phyloP scores from a whole-genome alignment of 2,113 vertebrate species.

The Nyctereutes procyonoides region DNA sequence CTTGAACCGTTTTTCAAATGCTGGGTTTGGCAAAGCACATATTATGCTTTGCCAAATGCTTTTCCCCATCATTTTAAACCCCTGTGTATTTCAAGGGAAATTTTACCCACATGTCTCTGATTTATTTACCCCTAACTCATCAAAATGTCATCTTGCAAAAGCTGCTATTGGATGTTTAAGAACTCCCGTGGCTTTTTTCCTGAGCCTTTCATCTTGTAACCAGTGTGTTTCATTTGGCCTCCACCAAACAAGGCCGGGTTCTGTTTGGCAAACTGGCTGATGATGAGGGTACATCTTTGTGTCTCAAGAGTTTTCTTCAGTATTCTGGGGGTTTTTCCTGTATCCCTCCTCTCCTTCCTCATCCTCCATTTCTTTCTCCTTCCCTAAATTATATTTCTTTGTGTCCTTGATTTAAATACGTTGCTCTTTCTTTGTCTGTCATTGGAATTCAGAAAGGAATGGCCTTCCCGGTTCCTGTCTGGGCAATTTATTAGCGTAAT shows the following conservation, averaged over 20 bases:
- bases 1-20: slow-evolving; percentile 35
- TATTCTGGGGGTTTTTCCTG: not conserved
- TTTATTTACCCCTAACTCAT: slow-evolving; percentile 66
- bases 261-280: not conserved
- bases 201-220: slow-evolving; percentile 27
- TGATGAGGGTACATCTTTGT: not conserved
- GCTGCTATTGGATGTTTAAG: slow-evolving; percentile 40
- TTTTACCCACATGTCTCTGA: slow-evolving; percentile 47
- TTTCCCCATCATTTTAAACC: slow-evolving; percentile 32
- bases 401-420: not conserved
- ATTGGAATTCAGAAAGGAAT: slow-evolving; percentile 20
- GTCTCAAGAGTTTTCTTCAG: not conserved
- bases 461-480: not conserved
- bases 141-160: slow-evolving; percentile 62
- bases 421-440: not conserved
- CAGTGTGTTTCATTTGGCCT: slow-evolving; percentile 6
- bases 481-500: slow-evolving; percentile 29
- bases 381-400: not conserved
- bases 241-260: not conserved
- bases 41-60: slow-evolving; percentile 34
- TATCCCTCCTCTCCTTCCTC: not conserved
- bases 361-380: not conserved
- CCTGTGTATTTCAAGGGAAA: slow-evolving; percentile 55
- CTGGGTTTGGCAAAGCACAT: slow-evolving; percentile 47
- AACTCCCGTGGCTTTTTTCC: not conserved